Evolutionary conservation across 2,797 vertebrate species (phyloP).

Genomic region (Sciaenops ocellatus): DNA sequence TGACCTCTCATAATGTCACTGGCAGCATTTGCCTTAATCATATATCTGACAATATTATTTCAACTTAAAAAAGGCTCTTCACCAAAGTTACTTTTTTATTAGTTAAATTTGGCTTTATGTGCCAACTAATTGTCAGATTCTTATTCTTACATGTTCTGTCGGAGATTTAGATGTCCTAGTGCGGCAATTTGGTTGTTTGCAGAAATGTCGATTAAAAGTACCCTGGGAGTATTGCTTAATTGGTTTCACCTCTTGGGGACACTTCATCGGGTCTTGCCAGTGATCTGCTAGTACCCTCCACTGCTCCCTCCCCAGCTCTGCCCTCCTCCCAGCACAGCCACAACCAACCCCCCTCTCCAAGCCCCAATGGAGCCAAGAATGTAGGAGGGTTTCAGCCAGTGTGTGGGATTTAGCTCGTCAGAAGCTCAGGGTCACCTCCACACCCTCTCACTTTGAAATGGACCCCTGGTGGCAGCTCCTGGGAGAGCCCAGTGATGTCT

Average conservation of each 20-base stretch:
- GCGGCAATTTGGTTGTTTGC: slow-evolving; percentile 66
- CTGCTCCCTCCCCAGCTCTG: slow-evolving; percentile 31
- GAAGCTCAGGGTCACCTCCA: slow-evolving; percentile 87
- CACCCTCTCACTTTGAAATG: slow-evolving; percentile 89
- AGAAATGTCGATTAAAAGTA: slow-evolving; percentile 69
- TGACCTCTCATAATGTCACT: slow-evolving; percentile 59
- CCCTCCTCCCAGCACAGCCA: slow-evolving; percentile 63
- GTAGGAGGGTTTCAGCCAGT: slow-evolving; percentile 81
- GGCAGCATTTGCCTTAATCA: slow-evolving; percentile 56
- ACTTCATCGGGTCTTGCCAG: slow-evolving; percentile 76
- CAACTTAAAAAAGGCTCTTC: slow-evolving; percentile 19
- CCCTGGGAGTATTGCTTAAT: slow-evolving; percentile 81
- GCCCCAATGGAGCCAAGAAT: slow-evolving; percentile 77
- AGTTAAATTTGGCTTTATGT: slow-evolving; percentile 6
- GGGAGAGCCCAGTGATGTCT: slow-evolving; percentile 89
- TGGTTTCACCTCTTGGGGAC: slow-evolving; percentile 84
- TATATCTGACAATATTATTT: slow-evolving; percentile 45
- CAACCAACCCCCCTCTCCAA: slow-evolving; percentile 36
- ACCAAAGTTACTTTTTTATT: slow-evolving; percentile 14
- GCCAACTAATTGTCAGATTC: slow-evolving; percentile 8
- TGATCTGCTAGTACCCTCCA: slow-evolving; percentile 69
- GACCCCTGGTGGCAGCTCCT: slow-evolving; percentile 89
- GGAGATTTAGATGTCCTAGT: slow-evolving; percentile 44
- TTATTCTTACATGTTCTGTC: slow-evolving; percentile 31
- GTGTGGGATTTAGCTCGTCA: slow-evolving; percentile 87